phyloP scores from a whole-genome alignment of 1,140 invertebrate genomes.

The Euura lappo region DNA sequence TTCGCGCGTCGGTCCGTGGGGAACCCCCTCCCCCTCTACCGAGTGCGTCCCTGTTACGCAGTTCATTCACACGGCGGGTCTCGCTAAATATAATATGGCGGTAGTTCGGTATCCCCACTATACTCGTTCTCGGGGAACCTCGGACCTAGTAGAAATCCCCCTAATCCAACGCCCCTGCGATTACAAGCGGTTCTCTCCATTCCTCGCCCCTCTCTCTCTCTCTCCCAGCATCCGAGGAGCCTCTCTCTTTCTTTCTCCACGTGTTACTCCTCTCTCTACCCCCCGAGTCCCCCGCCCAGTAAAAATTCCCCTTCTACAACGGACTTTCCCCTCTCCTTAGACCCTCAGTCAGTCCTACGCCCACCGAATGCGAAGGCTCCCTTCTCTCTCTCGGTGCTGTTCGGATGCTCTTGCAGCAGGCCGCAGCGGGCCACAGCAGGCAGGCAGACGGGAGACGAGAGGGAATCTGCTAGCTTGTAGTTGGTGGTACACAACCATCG shows the following conservation, averaged over 20 bases:
- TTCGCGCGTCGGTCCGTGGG: slow-evolving; percentile 3
- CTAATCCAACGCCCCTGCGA: slow-evolving; percentile 54
- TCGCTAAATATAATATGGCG: slow-evolving; percentile 57
- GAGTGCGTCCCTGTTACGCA: slow-evolving; percentile 45
- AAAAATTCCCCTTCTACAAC: not conserved
- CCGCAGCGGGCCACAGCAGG: not conserved
- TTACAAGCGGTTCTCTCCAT: slow-evolving; percentile 39
- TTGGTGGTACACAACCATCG: too few species aligned
- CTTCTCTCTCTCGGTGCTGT: not conserved
- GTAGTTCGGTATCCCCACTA: slow-evolving; percentile 40
- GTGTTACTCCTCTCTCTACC: not conserved
- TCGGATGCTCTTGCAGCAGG: not conserved
- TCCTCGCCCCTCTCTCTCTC: slow-evolving; percentile 20
- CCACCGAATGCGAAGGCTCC: not conserved
- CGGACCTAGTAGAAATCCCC: slow-evolving; percentile 30
- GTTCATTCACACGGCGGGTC: slow-evolving; percentile 56
- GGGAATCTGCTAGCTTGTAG: not conserved
- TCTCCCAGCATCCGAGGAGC: slow-evolving; percentile 9
- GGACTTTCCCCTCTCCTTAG: not conserved
- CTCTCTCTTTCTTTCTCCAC: too few species aligned
- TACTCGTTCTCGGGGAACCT: not conserved
- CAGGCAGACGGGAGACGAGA: not conserved
- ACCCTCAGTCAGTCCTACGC: not conserved
- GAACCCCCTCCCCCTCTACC: slow-evolving; percentile 25
- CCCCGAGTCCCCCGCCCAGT: not conserved